Base-by-base conservation (phyloP, 2,797 vertebrate species). In the Coccyzus lansbergi region DNA sequence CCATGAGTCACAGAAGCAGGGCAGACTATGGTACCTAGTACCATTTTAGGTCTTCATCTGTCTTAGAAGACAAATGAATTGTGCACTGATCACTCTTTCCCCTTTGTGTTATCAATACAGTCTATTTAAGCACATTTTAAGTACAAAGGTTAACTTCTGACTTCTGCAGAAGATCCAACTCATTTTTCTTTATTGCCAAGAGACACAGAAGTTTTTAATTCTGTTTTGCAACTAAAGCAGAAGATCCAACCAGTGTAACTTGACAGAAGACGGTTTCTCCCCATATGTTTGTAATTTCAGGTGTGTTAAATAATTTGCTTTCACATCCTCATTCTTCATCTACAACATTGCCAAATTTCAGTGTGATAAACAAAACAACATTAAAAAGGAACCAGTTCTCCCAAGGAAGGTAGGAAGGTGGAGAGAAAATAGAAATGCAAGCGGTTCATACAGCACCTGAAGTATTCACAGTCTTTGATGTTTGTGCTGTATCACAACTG, bases 351-450 rank as follows among this genome's bases (percentile, higher is more conserved):
- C 18, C 29, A 49, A 90, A 72, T 77, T 77, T 77, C 84, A 87
- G 19, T n/a, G 22, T 49, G 38, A 91, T 86, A 40, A 59, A 90
- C 17, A 63, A 67, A 34, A 29, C 64, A 38, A 4, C 3, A 17
- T 62, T 65, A 62, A 60, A 67, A 91, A 60, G 31, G 58, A 92
- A 84, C 2, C 22, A 15, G 13, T 53, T 91, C n/a, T 95, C 25
- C 8, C 8, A 17, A 64, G 51, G 29, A 90, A 90, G 34, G 16
- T n/a, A 36, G 34, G 20, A 75, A 80, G 28, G 17, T 44, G 44
- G 21, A 49, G 25, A 79, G 56, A 91, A 96, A 72, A 94, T 59
- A 68, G 88, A 92, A 93, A 91, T 65, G 38, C 19, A 88, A 90
- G 18, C 62, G 48, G 76, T 83, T 60, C 78, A 83, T 77, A 44